Conservation (phyloP, 2,797 vertebrate species). For the Pangasius macronema region DNA sequence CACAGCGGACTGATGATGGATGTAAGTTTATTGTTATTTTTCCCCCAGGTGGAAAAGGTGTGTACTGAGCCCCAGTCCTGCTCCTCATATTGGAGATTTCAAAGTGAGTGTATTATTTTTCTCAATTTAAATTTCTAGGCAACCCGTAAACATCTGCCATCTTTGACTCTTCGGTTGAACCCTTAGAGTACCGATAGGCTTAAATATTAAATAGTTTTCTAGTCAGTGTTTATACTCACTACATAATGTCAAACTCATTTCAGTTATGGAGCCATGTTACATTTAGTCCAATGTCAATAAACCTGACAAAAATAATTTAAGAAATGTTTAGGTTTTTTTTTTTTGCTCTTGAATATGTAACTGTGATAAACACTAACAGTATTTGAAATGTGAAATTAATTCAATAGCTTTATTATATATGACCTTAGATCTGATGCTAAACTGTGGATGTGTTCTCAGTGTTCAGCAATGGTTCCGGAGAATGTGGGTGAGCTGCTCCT, state of each 20-base stretch:
- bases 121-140: background rate
- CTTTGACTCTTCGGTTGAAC: background rate
- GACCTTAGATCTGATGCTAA: background rate
- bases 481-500: constrained; percentile 50
- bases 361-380: background rate
- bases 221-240: background rate
- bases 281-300: background rate
- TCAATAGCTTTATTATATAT: background rate
- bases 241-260: background rate
- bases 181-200: background rate
- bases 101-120: constrained; percentile 55
- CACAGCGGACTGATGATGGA: background rate
- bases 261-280: background rate
- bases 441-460: constrained; percentile 46
- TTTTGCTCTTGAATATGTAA: background rate
- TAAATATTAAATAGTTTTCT: background rate
- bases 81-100: constrained; percentile 69
- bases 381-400: background rate
- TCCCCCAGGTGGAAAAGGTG: constrained; percentile 61
- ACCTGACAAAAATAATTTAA: background rate
- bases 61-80: constrained; percentile 69
- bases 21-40: background rate
- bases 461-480: constrained; percentile 59
- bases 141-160: background rate
- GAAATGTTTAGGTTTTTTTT: background rate